Percentiles rank a stretch among this genome's conserved stretches.
Conservation (phyloP, 2,113 vertebrate genomes). For the Melanocharis versteri region DNA sequence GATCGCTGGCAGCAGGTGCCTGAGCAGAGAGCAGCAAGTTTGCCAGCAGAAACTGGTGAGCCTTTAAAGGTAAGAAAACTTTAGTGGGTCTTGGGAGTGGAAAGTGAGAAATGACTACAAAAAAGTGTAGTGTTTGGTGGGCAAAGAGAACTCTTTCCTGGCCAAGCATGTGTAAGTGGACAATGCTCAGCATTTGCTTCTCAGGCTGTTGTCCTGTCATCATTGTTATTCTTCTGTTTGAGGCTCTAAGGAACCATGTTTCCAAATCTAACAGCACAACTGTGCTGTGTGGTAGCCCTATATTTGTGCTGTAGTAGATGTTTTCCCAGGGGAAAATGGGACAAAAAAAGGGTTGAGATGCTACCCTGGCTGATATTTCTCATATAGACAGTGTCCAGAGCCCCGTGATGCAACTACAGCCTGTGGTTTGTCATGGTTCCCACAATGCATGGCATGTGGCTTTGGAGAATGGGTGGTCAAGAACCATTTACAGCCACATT, state of each 20-base stretch:
- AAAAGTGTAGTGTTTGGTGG: neutral
- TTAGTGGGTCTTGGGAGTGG: neutral
- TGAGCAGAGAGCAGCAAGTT: neutral
- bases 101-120: neutral
- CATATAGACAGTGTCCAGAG: neutral
- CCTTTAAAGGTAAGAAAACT: slow-evolving; percentile 31
- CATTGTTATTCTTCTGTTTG: neutral
- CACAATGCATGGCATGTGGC: neutral
- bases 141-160: neutral
- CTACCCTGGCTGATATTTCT: neutral
- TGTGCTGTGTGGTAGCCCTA: neutral
- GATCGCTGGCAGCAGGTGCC: neutral
- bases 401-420: accelerated
- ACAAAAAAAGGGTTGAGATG: neutral
- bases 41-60: neutral
- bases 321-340: neutral
- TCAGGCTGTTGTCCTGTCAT: neutral
- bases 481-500: neutral
- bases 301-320: neutral
- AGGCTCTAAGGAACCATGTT: neutral
- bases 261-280: neutral
- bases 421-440: neutral
- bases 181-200: neutral
- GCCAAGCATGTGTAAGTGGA: neutral
- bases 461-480: neutral